Base-by-base conservation (phyloP, 2,888 invertebrate species). In the Acleris cristana region DNA sequence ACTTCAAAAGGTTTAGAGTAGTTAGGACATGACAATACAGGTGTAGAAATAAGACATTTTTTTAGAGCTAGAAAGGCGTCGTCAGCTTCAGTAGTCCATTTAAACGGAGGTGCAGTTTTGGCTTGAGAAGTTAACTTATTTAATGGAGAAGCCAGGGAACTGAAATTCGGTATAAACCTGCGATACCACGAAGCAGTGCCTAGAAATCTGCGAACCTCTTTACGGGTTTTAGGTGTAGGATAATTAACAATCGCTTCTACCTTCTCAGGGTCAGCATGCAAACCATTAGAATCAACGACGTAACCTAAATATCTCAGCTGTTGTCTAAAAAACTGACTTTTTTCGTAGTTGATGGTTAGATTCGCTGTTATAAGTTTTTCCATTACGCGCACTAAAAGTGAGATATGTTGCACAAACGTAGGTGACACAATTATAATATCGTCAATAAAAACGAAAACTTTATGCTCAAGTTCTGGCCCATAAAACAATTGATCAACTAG, bases 211-310 rank as follows among this genome's bases (percentile, higher is more conserved):
- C 45, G 52, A 14, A 69, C 23, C n/a, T 66, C 66, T 40, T 64
- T 67, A 2, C 49, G 26, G 44, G 23, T 48, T 7, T 23, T 67
- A 16, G 62, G 62, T 2, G 56, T 61, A 12, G 63, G 63, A 19
- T 18, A 69, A 18, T 69, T 52, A 1, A 52, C 10, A 7, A 69
- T 69, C n/a, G 69, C 69, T 12, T 58, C 23, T 2, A 64, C 56
- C 23, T 69, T 69, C 4, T 52, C 60, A 7, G 64, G 61, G 26
- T 69, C 69, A 12, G 60, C 44, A 16, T 55, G 64, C 1, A 69
- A n/a, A 1, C 69, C 64, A 3, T 52, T 53, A 34, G 26, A 40
- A 58, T 74, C 71, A 1, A 85, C 75, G 3, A 59, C 52, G 10
- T 68, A 70, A 14, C 70, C 70, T 18, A 70, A 40, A 34, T 70